phyloP scores from a whole-genome alignment of 2,797 vertebrate genomes.

The Delichon dasypus region DNA sequence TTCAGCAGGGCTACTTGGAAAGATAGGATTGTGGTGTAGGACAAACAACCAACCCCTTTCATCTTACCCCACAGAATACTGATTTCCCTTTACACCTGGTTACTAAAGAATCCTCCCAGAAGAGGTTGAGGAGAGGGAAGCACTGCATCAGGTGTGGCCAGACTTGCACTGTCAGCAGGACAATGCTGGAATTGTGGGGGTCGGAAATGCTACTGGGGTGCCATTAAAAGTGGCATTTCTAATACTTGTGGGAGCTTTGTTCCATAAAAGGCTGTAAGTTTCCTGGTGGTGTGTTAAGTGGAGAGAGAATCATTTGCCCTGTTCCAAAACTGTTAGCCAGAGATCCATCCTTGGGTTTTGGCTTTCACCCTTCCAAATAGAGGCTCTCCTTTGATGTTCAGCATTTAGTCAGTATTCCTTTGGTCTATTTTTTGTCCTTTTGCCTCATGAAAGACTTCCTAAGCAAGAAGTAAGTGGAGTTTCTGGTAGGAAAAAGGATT shows the following conservation, averaged over 20 bases:
- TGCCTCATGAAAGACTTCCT: neutral
- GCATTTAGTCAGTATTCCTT: neutral
- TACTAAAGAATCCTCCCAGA: neutral
- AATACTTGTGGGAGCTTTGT: neutral
- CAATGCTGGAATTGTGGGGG: fast-evolving
- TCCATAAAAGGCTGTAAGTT: neutral
- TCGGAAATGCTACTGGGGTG: neutral
- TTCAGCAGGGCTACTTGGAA: neutral
- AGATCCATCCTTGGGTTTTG: neutral
- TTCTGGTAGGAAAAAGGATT: neutral
- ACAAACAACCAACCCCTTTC: neutral
- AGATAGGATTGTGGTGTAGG: neutral
- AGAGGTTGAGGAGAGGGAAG: neutral
- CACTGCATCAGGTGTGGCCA: neutral
- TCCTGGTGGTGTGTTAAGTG: neutral
- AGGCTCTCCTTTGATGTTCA: neutral
- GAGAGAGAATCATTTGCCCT: neutral
- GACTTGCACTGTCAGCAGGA: neutral
- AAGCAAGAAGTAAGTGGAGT: neutral
- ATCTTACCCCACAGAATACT: neutral
- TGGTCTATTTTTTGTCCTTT: neutral
- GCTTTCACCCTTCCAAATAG: neutral
- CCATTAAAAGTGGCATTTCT: neutral
- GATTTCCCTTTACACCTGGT: neutral
- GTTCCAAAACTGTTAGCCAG: neutral